Evolutionary conservation across 30 jellyfish, hydroid and myxozoan species (phyloP), one percentile per base, ranked within the genome.

Genomic region (Aurelia coerulea): DNA sequence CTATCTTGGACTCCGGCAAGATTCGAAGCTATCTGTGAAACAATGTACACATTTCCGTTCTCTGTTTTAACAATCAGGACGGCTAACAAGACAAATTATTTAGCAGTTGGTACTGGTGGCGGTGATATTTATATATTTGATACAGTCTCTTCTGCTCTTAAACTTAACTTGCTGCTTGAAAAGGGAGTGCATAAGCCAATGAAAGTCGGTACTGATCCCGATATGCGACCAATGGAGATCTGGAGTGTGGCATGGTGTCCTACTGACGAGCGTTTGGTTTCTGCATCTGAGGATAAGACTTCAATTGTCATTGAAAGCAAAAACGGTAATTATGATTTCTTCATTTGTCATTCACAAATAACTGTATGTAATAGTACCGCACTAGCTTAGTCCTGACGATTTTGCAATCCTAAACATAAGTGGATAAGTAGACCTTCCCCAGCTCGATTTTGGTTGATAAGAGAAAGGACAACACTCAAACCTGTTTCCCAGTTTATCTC

Each of bases 181-280:
- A 29, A 18, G 29, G 68, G 59, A 42, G 86, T 60, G 14, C 99
- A 95, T 54, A 53, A 59, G 53, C 90, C 95, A 34, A 68, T 54
- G 65, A 32, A 32, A 9, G 73, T 52, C 17, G 63, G 73, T 10
- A 66, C 5, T 51, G 95, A 87, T 29, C 46, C 53, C 56, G 86
- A 80, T 65, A 17, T 7, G 10, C 70, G 64, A 58, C 83, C 81
- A 17, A 95, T 95, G 97, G 99, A 95, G 71, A 84, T 95, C 6
- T 95, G 99, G 99, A 95, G 97, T 64, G 51, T 95, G 34, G 76
- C 92, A 10, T 90, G 97, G 97, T 87, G 94, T 50, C 92, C 97
- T 12, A 71, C 79, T 50, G 95, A 89, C 32, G 64, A 58, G 15
- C 18, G 73, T 84, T 52, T 95, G 60, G 99, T 97, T 8, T 81